Evolutionary conservation across 92 coral and sea anemone genomes (phyloP).

Genomic region (Chrysogorgia sp.): DNA sequence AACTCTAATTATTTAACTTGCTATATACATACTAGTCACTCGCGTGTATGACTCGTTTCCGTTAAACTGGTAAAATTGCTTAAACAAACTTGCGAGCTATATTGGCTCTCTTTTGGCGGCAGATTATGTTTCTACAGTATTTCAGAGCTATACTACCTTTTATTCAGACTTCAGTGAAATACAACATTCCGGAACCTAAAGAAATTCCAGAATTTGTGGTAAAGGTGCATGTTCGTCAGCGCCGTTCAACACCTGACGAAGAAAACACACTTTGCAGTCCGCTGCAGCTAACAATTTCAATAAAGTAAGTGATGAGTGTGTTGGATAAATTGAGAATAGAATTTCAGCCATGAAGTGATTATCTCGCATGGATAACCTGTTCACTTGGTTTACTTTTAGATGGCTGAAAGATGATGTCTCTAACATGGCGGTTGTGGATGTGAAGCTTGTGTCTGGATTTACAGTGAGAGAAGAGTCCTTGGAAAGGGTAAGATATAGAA

Average conservation of each 20-base stretch:
- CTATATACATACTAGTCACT: too few species aligned
- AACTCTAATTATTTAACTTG: neutral
- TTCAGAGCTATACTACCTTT: neutral
- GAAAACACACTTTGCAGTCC: constrained; percentile 65
- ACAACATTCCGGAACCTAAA: constrained; percentile 75
- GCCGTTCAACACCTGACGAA: constrained; percentile 24
- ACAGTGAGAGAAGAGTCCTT: constrained; percentile 80
- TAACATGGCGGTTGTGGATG: constrained; percentile 93
- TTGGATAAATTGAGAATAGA: neutral
- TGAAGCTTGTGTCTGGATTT: constrained; percentile 89
- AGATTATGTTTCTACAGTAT: too few species aligned
- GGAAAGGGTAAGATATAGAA: constrained; percentile 68
- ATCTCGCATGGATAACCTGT: neutral
- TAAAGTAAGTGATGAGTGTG: constrained; percentile 58
- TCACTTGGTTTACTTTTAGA: constrained; percentile 36
- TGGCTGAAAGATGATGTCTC: constrained; percentile 82
- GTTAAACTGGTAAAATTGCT: too few species aligned
- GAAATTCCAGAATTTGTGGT: constrained; percentile 82
- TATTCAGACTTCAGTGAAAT: constrained; percentile 83
- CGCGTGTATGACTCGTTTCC: too few species aligned
- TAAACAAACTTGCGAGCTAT: too few species aligned
- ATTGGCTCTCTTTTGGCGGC: too few species aligned
- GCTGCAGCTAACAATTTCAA: constrained; percentile 68
- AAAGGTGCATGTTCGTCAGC: constrained; percentile 63
- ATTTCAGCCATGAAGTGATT: neutral